These are phyloP conservation scores for Myiagra hebetior DNA, from an alignment of 2,113 vertebrate genomes.

Conservation along the genomic window DNA sequence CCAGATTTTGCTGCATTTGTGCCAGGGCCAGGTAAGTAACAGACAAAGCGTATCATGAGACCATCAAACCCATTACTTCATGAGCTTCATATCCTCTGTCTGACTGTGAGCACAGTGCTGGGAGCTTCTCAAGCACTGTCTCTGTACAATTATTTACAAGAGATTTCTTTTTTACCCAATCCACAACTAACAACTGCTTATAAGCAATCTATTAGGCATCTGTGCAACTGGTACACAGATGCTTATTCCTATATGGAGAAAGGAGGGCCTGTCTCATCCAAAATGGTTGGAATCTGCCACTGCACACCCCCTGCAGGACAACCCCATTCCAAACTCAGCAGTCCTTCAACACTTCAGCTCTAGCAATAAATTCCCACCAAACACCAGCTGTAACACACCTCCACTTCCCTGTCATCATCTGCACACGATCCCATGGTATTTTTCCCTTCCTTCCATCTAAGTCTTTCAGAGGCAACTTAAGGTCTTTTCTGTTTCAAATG, in stretches of 20 bases:
- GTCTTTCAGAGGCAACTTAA: not conserved
- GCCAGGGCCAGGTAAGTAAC: not conserved
- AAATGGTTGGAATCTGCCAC: not conserved
- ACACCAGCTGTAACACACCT: not conserved
- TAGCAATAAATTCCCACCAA: not conserved
- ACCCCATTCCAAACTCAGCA: not conserved
- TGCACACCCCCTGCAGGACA: not conserved
- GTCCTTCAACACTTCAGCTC: not conserved
- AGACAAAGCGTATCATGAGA: not conserved
- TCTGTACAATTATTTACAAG: not conserved
- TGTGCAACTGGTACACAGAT: not conserved
- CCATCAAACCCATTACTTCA: not conserved
- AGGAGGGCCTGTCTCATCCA: not conserved
- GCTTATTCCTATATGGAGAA: not conserved
- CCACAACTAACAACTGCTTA: not conserved
- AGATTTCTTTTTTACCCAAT: not conserved
- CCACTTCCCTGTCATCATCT: not conserved
- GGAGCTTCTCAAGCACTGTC: not conserved
- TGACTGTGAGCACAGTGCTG: not conserved
- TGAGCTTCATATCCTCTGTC: not conserved
- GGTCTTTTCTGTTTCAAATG: not conserved
- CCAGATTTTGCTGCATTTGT: not conserved
- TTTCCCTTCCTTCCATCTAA: not conserved
- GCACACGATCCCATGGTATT: fast-evolving
- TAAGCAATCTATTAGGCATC: not conserved